Evolutionary conservation across 1,140 invertebrate species (phyloP).

Genomic region (Trinorchestia longiramus): DNA sequence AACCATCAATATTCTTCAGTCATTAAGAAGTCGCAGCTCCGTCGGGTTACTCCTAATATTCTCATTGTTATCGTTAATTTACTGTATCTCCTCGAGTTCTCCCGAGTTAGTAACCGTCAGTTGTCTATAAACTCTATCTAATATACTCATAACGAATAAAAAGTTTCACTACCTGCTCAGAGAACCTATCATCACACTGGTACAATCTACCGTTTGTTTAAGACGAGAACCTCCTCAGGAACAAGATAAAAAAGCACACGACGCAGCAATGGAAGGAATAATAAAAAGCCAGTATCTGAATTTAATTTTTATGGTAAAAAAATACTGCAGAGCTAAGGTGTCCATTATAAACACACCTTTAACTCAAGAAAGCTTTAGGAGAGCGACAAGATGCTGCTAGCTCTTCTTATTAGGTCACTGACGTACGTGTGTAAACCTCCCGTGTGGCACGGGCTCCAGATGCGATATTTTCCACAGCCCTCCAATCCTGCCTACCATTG

Average conservation of each 20-base stretch:
- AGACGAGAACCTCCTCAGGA: too few species aligned
- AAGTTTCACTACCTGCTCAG: neutral
- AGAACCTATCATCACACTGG: too few species aligned
- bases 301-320: constrained; percentile 25
- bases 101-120: too few species aligned
- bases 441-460: neutral
- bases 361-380: neutral
- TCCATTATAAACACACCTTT: neutral
- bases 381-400: neutral
- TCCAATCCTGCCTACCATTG: neutral
- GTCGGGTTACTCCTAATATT: too few species aligned
- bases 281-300: neutral
- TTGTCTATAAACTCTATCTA: too few species aligned
- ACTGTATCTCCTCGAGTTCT: too few species aligned
- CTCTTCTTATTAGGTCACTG: neutral
- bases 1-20: too few species aligned
- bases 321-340: neutral
- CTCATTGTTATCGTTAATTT: too few species aligned
- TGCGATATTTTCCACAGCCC: neutral
- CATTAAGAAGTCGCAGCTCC: too few species aligned
- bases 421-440: neutral
- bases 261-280: neutral
- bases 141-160: neutral
- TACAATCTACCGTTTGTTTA: neutral
- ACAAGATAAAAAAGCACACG: too few species aligned